Percentiles rank a stretch among this genome's conserved stretches.
Evolutionary conservation across 2,113 vertebrate species (phyloP).

Genomic region (Megaceryle maxima): DNA sequence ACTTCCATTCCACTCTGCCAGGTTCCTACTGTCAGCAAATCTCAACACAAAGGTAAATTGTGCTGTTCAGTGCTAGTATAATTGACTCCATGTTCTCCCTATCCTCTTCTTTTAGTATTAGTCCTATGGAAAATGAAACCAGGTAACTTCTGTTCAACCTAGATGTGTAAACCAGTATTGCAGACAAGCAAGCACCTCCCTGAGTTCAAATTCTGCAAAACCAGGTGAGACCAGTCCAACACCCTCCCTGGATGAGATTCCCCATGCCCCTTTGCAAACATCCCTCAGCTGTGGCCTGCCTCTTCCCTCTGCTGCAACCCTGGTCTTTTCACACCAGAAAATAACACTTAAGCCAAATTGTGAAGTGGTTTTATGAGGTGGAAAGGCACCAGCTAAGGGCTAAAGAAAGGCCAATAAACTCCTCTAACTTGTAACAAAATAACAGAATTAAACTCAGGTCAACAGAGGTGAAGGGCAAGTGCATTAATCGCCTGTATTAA

Average conservation of each 20-base stretch:
- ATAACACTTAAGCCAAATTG: background rate
- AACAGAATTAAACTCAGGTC: slow-evolving; percentile 42
- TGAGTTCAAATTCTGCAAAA: background rate
- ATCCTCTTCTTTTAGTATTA: background rate
- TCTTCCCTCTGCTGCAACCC: background rate
- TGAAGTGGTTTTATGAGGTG: slow-evolving; percentile 30
- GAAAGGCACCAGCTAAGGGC: slow-evolving; percentile 19
- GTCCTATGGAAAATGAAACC: background rate
- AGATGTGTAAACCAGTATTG: background rate
- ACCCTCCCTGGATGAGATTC: accelerated
- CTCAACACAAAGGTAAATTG: background rate
- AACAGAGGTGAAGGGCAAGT: slow-evolving; percentile 57
- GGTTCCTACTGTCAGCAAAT: background rate
- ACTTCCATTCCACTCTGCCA: background rate
- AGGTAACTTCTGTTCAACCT: background rate
- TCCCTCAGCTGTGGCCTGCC: background rate
- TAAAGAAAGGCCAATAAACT: slow-evolving; percentile 44
- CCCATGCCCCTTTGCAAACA: background rate
- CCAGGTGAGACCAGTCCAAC: background rate
- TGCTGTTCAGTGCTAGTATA: background rate
- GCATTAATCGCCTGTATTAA: slow-evolving; percentile 54
- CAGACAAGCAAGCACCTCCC: background rate
- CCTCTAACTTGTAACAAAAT: slow-evolving; percentile 40
- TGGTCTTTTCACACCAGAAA: slow-evolving; percentile 18
- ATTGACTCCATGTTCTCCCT: background rate